phyloP scores from a whole-genome alignment of 1,140 invertebrate species.

The Cyclargus thomasi region DNA sequence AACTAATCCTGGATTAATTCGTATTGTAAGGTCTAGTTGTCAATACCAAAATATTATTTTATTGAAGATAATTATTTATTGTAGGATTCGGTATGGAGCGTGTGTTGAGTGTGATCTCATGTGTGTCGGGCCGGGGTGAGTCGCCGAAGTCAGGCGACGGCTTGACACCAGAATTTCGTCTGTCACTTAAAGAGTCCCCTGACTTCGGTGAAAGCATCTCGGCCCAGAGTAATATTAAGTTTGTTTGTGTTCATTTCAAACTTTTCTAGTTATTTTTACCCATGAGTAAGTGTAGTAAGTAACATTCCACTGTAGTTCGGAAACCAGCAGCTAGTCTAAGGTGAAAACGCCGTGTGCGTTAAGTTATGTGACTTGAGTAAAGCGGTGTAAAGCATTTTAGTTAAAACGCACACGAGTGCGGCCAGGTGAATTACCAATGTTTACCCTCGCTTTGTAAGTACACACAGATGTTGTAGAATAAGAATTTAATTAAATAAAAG shows the following conservation, averaged over 20 bases:
- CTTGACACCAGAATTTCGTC: not conserved
- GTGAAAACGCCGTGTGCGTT: slow-evolving; percentile 39
- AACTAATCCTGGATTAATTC: slow-evolving; percentile 34
- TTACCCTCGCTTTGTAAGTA: slow-evolving; percentile 48
- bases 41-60: slow-evolving; percentile 69
- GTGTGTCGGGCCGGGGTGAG: slow-evolving; percentile 26
- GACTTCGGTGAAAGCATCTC: slow-evolving; percentile 8
- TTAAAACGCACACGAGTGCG: not conserved
- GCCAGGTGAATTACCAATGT: slow-evolving; percentile 38
- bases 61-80: slow-evolving; percentile 72
- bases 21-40: slow-evolving; percentile 62
- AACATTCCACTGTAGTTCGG: slow-evolving; percentile 59
- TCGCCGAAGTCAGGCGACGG: not conserved
- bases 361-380: not conserved
- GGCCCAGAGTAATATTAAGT: slow-evolving; percentile 41
- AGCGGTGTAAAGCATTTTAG: not conserved
- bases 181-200: not conserved
- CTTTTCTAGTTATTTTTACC: slow-evolving; percentile 50
- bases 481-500: slow-evolving; percentile 11
- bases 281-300: slow-evolving; percentile 46
- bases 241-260: slow-evolving; percentile 55
- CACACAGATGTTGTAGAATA: not conserved
- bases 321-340: slow-evolving; percentile 62
- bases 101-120: slow-evolving; percentile 69
- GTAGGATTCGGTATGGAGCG: slow-evolving; percentile 52